Conservation (phyloP, 2,797 vertebrate species). For the Periophthalmus magnuspinnatus region DNA sequence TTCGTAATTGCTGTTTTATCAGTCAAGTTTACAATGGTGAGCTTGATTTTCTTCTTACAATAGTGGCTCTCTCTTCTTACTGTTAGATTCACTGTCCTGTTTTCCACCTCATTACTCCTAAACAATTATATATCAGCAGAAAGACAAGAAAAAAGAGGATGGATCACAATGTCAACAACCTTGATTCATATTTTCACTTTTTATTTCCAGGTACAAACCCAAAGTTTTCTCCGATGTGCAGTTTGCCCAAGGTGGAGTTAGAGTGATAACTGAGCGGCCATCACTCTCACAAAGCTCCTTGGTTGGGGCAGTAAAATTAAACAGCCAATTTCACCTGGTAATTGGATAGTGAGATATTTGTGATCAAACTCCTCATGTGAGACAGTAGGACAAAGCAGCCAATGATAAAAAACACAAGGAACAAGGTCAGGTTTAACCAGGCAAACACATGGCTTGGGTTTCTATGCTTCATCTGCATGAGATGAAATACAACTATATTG, state of each 20-base stretch:
- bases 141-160: conserved; percentile 67
- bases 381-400: conserved; percentile 44
- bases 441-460: conserved; percentile 13
- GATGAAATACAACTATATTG: background rate
- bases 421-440: conserved; percentile 26
- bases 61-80: conserved; percentile 45
- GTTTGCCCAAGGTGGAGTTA: conserved; percentile 50
- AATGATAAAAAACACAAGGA: conserved; percentile 39
- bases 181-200: conserved; percentile 66
- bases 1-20: conserved; percentile 54
- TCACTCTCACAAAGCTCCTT: conserved; percentile 56
- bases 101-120: conserved; percentile 78
- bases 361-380: conserved; percentile 57
- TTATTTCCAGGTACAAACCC: conserved; percentile 42
- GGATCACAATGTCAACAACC: conserved; percentile 71
- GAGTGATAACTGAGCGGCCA: conserved; percentile 56
- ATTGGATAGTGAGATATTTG: conserved; percentile 74
- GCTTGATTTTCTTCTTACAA: conserved; percentile 46
- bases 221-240: conserved; percentile 55
- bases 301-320: conserved; percentile 71
- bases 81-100: conserved; percentile 60
- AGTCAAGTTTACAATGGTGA: conserved; percentile 52
- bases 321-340: conserved; percentile 75
- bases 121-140: conserved; percentile 78
- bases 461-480: background rate